Conservation (phyloP, 2,113 vertebrate species). For the Chrysochloris asiatica region DNA sequence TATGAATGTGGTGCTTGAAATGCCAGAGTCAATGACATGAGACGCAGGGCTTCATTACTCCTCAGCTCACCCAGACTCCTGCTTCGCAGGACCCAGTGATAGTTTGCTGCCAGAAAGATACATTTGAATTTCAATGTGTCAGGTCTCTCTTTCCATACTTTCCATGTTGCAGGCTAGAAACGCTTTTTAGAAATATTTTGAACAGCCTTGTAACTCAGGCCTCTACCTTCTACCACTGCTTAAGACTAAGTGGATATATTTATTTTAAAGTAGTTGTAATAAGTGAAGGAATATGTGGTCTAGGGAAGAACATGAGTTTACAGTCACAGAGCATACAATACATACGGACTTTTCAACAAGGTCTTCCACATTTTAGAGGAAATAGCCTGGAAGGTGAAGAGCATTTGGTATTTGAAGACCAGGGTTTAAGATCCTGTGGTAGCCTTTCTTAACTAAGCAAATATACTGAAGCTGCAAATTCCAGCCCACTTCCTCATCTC, state of each 20-base stretch:
- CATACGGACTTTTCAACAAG: not conserved
- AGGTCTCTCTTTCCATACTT: constrained; percentile 66
- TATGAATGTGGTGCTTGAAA: constrained; percentile 57
- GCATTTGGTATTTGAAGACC: not conserved
- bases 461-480: not conserved
- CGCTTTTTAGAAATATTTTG: constrained; percentile 80
- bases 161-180: constrained; percentile 75
- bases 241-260: constrained; percentile 43
- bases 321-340: not conserved
- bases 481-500: not conserved
- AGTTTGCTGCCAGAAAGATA: constrained; percentile 59
- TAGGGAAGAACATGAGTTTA: not conserved
- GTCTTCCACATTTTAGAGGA: not conserved
- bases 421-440: not conserved
- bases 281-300: constrained; percentile 6
- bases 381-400: fast-evolving
- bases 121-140: constrained; percentile 76
- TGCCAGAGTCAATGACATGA: constrained; percentile 58
- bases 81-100: constrained; percentile 55
- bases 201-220: constrained; percentile 68
- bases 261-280: constrained; percentile 30
- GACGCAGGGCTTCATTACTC: constrained; percentile 61
- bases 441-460: not conserved
- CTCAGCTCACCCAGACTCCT: constrained; percentile 15
- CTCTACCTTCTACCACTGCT: not conserved